Evolutionary conservation across 2,113 vertebrate genomes (phyloP).

Genomic region (Struthio camelus): DNA sequence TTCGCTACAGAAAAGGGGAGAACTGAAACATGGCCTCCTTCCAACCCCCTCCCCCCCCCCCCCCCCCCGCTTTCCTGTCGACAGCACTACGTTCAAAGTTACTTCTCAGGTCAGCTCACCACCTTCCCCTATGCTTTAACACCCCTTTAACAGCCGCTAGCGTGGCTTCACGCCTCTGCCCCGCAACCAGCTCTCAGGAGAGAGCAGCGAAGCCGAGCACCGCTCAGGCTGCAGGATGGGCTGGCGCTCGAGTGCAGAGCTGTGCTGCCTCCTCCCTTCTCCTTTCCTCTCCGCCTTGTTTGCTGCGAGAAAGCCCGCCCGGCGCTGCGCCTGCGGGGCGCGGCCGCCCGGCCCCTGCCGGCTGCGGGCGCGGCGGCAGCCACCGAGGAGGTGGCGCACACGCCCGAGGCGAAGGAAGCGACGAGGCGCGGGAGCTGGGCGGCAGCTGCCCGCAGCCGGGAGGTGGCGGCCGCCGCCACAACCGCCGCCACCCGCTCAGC

Average conservation of each 20-base stretch:
- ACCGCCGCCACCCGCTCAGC: rapidly evolving
- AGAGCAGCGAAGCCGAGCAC: rapidly evolving
- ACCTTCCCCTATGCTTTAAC: rapidly evolving
- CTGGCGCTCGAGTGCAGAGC: rapidly evolving
- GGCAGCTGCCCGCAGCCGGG: rapidly evolving
- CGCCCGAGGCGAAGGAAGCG: rapidly evolving
- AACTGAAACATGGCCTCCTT: rapidly evolving
- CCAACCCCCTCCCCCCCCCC: neutral
- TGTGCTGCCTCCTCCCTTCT: neutral
- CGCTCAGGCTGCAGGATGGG: rapidly evolving
- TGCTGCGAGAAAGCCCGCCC: neutral
- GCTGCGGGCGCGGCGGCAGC: rapidly evolving
- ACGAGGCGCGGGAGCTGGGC: rapidly evolving
- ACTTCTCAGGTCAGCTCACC: rapidly evolving
- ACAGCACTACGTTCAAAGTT: rapidly evolving
- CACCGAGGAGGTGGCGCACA: rapidly evolving
- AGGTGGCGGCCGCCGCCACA: neutral
- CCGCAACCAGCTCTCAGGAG: rapidly evolving
- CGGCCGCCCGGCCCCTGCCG: rapidly evolving
- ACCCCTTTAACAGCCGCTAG: too few relatives aligned
- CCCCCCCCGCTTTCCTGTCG: neutral
- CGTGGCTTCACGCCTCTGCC: rapidly evolving
- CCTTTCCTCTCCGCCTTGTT: too few relatives aligned
- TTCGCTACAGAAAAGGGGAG: rapidly evolving
- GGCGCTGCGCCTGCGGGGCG: rapidly evolving